Percentiles rank a stretch among this genome's conserved stretches.
Conservation (phyloP, 64 coral and sea anemone species). For the Montipora foliosa region DNA sequence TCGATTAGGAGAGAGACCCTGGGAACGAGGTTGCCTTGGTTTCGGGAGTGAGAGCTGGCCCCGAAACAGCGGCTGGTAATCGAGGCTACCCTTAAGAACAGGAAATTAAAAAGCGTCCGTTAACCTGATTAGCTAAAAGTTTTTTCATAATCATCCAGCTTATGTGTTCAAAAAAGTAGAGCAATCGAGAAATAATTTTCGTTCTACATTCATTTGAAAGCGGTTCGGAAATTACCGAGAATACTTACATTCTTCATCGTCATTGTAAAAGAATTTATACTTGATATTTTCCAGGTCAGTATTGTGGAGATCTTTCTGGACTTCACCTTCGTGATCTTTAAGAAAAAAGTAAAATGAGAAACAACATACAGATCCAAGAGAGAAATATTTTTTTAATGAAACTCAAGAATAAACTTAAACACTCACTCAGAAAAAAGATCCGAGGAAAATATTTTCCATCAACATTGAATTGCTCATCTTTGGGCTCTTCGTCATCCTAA, state of each 20-base stretch:
- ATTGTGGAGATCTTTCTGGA: conserved; percentile 86
- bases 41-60: too few relatives aligned
- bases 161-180: too few relatives aligned
- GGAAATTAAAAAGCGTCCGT: too few relatives aligned
- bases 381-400: too few relatives aligned
- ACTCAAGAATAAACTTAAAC: too few relatives aligned
- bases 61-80: too few relatives aligned
- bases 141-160: too few relatives aligned
- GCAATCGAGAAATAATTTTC: too few relatives aligned
- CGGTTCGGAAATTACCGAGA: background rate
- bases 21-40: too few relatives aligned
- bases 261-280: conserved; percentile 89
- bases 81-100: too few relatives aligned
- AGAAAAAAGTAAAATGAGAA: background rate
- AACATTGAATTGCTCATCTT: conserved; percentile 81
- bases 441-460: conserved; percentile 97
- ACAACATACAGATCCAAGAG: background rate
- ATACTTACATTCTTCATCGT: conserved; percentile 76
- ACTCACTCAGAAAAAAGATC: conserved; percentile 86
- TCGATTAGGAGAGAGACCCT: too few relatives aligned
- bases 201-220: background rate
- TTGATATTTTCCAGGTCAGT: conserved; percentile 83
- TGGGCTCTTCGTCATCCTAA: conserved; percentile 95
- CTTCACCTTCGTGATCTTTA: conserved; percentile 66
- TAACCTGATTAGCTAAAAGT: too few relatives aligned